These are phyloP conservation scores for Hystrix cristata DNA, from an alignment of 2,113 vertebrate genomes.

Conservation along the genomic window DNA sequence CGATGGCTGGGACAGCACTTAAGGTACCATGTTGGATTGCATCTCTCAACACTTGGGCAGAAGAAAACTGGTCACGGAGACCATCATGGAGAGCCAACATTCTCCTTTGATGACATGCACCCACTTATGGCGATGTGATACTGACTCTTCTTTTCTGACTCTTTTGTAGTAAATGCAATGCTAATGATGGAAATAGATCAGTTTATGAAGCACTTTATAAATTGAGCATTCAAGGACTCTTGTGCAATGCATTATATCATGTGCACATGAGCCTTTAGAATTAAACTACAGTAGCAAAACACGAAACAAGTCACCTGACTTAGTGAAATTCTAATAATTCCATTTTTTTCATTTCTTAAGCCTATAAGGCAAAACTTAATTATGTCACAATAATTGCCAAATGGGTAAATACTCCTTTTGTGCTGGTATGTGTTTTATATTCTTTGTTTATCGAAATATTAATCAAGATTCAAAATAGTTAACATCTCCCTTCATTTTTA, in stretches of 20 bases:
- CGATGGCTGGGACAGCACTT: not conserved
- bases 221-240: not conserved
- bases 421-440: not conserved
- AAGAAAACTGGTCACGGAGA: not conserved
- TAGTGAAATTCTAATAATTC: not conserved
- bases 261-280: not conserved
- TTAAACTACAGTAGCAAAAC: not conserved
- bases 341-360: not conserved
- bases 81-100: rapidly evolving
- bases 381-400: not conserved
- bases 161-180: not conserved
- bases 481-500: not conserved
- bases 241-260: not conserved
- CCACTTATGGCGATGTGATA: too few species aligned
- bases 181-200: not conserved
- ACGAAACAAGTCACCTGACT: not conserved
- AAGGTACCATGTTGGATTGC: not conserved
- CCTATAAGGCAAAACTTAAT: not conserved
- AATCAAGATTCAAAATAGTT: not conserved
- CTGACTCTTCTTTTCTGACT: not conserved
- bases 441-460: not conserved
- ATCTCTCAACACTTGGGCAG: not conserved
- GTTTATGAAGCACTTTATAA: not conserved
- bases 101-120: not conserved
- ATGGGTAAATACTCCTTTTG: not conserved